These are phyloP conservation scores for Liasis olivaceus DNA, from an alignment of 2,797 vertebrate species.

Conservation along the genomic window DNA sequence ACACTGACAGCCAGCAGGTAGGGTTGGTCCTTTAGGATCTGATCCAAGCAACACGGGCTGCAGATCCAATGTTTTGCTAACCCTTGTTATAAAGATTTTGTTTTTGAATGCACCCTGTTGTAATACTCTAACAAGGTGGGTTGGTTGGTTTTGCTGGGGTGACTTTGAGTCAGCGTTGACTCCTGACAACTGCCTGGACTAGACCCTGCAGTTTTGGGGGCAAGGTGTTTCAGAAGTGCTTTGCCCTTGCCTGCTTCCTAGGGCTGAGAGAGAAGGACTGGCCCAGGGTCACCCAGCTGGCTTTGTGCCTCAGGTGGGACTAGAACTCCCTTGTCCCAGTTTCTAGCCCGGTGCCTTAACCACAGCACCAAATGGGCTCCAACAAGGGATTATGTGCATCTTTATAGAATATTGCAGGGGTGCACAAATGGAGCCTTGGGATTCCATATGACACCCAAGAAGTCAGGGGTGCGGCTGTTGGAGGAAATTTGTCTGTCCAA, in stretches of 20 bases:
- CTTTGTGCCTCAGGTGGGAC: background rate
- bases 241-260: background rate
- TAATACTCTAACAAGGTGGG: background rate
- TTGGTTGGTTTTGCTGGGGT: background rate
- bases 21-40: slow-evolving; percentile 9
- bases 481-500: background rate
- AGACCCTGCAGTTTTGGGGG: background rate
- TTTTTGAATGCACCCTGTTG: background rate
- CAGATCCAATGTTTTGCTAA: background rate
- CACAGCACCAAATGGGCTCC: too few relatives aligned
- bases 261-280: background rate
- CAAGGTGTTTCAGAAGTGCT: background rate
- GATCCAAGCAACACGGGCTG: background rate
- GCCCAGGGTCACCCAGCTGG: background rate
- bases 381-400: background rate
- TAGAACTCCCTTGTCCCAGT: background rate
- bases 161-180: background rate
- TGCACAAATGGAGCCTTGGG: background rate
- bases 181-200: background rate
- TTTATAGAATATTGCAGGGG: background rate
- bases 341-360: background rate
- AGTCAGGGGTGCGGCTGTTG: background rate
- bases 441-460: background rate
- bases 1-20: slow-evolving; percentile 86
- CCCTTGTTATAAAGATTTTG: background rate